A percentile compares a stretch with the other conserved stretches of the same genome.
These are phyloP conservation scores for Orthosia incerta DNA, from an alignment of 2,888 invertebrate genomes.

Conservation along the genomic window DNA sequence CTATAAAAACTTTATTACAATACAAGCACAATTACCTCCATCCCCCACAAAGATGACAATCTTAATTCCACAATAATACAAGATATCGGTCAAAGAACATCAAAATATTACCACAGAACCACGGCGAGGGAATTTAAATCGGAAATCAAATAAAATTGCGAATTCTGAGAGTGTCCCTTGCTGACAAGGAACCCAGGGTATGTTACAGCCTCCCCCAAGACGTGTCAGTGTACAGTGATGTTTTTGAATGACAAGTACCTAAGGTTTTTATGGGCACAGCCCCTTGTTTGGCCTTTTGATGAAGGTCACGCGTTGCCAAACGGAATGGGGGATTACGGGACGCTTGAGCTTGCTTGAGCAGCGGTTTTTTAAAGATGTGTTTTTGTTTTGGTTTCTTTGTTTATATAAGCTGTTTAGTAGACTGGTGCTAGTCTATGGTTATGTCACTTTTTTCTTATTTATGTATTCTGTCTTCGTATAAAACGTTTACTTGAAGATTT, in stretches of 20 bases:
- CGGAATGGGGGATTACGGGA: conserved; percentile 61
- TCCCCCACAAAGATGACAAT: conserved; percentile 28
- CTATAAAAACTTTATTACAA: conserved; percentile 16
- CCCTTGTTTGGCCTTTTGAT: conserved; percentile 72
- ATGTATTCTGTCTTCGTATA: not conserved
- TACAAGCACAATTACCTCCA: conserved; percentile 19
- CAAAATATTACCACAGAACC: conserved; percentile 61
- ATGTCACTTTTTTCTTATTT: not conserved
- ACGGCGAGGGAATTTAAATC: conserved; percentile 73
- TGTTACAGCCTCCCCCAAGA: conserved; percentile 72
- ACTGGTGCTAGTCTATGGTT: not conserved
- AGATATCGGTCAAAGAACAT: conserved; percentile 53
- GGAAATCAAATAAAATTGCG: conserved; percentile 80
- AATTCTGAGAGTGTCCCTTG: conserved; percentile 73
- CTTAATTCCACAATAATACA: conserved; percentile 41
- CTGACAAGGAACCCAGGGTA: conserved; percentile 68
- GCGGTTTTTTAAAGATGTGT: conserved; percentile 37
- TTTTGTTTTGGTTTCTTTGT: conserved; percentile 13
- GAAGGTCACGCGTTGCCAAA: conserved; percentile 60
- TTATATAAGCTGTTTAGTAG: not conserved
- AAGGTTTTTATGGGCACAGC: conserved; percentile 78
- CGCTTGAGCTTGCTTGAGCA: conserved; percentile 28
- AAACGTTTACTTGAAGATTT: not conserved
- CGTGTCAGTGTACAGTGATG: conserved; percentile 73
- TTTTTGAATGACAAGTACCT: conserved; percentile 80